Base-by-base conservation (phyloP, 2,888 invertebrate genomes). In the Microchrysa polita region DNA sequence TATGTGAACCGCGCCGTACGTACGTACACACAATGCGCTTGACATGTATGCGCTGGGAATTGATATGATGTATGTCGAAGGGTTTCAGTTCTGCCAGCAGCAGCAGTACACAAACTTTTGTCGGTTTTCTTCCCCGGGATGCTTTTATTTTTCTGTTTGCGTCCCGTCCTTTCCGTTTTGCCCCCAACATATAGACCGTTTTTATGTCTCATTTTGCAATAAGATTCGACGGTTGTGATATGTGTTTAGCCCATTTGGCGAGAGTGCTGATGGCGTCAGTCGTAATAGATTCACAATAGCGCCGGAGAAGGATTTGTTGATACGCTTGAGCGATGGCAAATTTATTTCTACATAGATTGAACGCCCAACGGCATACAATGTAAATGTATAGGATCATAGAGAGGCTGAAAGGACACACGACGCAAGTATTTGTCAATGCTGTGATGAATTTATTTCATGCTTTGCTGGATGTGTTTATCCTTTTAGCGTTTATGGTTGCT, bases 61-160 rank as follows among this genome's bases (percentile, higher is more conserved):
- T 44, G 65, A 65, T 65, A 65, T 65, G 65, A 65, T 65, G 65
- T 48, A 12, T 65, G 65, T 65, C 48, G 44, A 65, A 65, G 65
- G 65, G 23, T 48, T 65, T 65, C 44, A n/a, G n/a, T n/a, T n/a
- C n/a, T n/a, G n/a, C n/a, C n/a, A n/a, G n/a, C n/a, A n/a, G n/a
- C n/a, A n/a, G n/a, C n/a, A n/a, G n/a, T n/a, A n/a, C n/a, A n/a
- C n/a, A n/a, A n/a, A n/a, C n/a, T n/a, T n/a, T n/a, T n/a, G n/a
- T 60, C 9, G 14, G 34, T 34, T 34, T 34, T 34, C 27, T 34
- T n/a, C n/a, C n/a, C n/a, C n/a, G n/a, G n/a, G n/a, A n/a, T 1
- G 60, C 12, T 60, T 10, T 27, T 23, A 14, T 60, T 60, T 60
- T 22, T 63, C 44, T 20, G 5, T 18, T 40, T 40, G n/a, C n/a